Evolutionary conservation across 1,140 invertebrate species (phyloP).

Genomic region (Drosophila pseudoananassae): DNA sequence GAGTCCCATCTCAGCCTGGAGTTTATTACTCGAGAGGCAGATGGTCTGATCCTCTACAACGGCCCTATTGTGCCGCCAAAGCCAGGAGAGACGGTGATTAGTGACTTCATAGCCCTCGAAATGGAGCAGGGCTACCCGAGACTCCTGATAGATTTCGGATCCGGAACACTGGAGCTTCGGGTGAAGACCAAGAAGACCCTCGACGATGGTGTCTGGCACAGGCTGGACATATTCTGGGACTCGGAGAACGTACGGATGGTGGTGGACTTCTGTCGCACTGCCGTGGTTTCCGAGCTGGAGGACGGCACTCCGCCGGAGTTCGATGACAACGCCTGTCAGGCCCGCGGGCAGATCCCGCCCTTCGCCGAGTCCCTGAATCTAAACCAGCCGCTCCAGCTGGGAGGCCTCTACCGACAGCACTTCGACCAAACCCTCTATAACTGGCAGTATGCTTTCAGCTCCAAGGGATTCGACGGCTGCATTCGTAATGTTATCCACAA

Average conservation of each 20-base stretch:
- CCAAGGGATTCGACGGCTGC: constrained; percentile 88
- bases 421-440: constrained; percentile 85
- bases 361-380: constrained; percentile 90
- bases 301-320: constrained; percentile 86
- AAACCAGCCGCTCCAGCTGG: constrained; percentile 88
- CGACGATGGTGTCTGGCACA: constrained; percentile 89
- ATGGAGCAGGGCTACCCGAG: constrained; percentile 87
- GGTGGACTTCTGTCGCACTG: constrained; percentile 87
- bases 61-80: constrained; percentile 88
- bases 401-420: constrained; percentile 86
- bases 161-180: constrained; percentile 87
- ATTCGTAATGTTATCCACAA: constrained; percentile 89
- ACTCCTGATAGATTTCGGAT: constrained; percentile 89
- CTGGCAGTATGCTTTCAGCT: constrained; percentile 85
- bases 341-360: constrained; percentile 86
- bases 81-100: constrained; percentile 84
- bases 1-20: constrained; percentile 89
- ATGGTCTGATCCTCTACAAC: constrained; percentile 89
- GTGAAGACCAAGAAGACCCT: constrained; percentile 86
- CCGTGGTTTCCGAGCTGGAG: constrained; percentile 85
- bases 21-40: constrained; percentile 87
- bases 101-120: constrained; percentile 89
- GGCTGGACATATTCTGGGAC: constrained; percentile 88
- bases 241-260: constrained; percentile 87
- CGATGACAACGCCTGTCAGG: constrained; percentile 87